Evolutionary conservation across 92 coral and sea anemone genomes (phyloP), one percentile per base, ranked within the genome.

Genomic region (Porites divaricata): DNA sequence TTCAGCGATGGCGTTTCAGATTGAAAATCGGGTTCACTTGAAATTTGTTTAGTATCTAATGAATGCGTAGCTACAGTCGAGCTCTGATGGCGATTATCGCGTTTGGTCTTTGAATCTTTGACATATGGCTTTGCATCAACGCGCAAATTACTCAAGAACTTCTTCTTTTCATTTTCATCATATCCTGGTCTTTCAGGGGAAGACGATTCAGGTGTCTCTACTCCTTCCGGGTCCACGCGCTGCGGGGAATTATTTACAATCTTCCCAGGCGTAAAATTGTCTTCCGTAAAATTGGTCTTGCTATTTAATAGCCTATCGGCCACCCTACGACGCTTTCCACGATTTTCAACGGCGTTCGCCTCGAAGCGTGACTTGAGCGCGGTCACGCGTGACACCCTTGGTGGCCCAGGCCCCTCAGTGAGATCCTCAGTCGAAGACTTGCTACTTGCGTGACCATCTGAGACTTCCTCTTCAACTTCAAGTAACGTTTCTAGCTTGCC

Each of bases 391-490:
- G 86, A 82, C 79, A 49, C 19, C 28, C 79, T 74, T 2, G 86
- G 86, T 22, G 86, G 79, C 8, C 86, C 86, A 48, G 86, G 86
- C 15, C 86, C 86, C 21, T 82, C 71, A 13, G 79, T 72, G 49
- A 82, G 86, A 50, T 82, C 85, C 53, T 81, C 89, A 45, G 79
- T 66, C 21, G 93, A 86, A 7, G 90, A 81, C 51, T 86, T 68
- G 45, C 24, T 83, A 80, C 85, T 75, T 59, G 64, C 68, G 53
- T 77, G 66, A 80, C 84, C 87, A 14, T 86, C 86, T 12, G 79
- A 74, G 51, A 81, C 71, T 41, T 93, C 98, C 64, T 94, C 98
- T 67, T 92, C 98, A 20, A 82, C 86, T 74, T 94, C 98, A 5
- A 67, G 87, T 23, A 94, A 71, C 58, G 93, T 90, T 70, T 94